Conservation (phyloP, 2,888 invertebrate genomes). For the Augochlorella aurata region DNA sequence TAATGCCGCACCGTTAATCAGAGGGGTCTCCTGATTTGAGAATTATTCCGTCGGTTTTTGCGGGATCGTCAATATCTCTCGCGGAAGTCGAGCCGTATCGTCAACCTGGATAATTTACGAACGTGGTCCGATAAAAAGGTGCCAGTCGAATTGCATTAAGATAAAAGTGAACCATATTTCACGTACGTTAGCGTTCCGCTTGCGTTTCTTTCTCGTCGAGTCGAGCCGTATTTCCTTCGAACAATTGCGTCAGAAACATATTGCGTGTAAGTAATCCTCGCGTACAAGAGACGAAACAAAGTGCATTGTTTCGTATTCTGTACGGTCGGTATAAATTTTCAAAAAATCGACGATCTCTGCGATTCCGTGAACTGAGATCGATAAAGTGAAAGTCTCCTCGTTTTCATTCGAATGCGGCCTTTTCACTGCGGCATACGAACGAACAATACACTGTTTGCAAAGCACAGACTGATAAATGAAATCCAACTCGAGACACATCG, state of each 20-base stretch:
- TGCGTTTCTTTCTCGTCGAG: not conserved
- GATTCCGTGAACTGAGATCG: not conserved
- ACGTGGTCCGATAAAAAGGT: constrained; percentile 35
- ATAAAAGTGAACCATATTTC: constrained; percentile 39
- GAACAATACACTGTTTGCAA: too few relatives aligned
- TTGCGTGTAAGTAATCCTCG: not conserved
- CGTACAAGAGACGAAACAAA: too few relatives aligned
- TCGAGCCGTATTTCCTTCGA: not conserved
- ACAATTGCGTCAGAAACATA: not conserved
- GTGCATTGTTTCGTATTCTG: too few relatives aligned
- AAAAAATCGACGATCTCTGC: not conserved
- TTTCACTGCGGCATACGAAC: not conserved
- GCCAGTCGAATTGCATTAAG: constrained; percentile 50
- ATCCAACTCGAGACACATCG: too few relatives aligned
- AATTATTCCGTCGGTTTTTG: constrained; percentile 37
- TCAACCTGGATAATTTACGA: constrained; percentile 48
- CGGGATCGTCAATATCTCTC: constrained; percentile 26
- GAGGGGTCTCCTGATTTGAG: constrained; percentile 58
- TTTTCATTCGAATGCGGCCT: not conserved
- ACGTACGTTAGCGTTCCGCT: not conserved
- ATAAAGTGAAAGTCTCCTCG: not conserved
- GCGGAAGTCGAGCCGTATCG: constrained; percentile 57
- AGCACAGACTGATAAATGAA: not conserved
- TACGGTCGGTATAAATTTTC: not conserved
- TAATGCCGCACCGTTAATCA: constrained; percentile 63